Evolutionary conservation across 2,888 invertebrate species (phyloP), one percentile per base, ranked within the genome.

Genomic region (Caenorhabditis sp.): DNA sequence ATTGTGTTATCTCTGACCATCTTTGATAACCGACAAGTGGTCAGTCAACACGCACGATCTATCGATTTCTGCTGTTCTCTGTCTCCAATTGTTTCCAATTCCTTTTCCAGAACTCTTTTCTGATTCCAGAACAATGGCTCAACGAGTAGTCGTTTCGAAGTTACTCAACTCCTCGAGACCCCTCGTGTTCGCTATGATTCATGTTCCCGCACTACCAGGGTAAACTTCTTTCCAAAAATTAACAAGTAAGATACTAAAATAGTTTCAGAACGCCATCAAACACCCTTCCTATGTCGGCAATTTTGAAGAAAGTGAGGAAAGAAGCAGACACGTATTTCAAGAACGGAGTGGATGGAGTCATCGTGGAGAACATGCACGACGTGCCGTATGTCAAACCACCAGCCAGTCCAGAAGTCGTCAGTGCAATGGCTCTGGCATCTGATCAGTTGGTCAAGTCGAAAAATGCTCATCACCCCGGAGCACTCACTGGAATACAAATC

Each of bases 401-500:
- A 8, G 79, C 82, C 20, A 72, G 64, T 24, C 83, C 85, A 28
- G 85, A 85, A 65, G 72, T 85, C 11, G 60, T 80, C 8, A 80
- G 86, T 26, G 44, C 83, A 6, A 87, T 87, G 86, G 40, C 86
- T 0, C 22, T 85, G 47, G 86, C 84, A 0, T 87, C 76, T 24
- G 80, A 18, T 71, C 70, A 35, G 32, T 40, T 40, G 58, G 87
- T 50, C 37, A 71, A 58, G 53, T 85, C 44, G 32, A 91, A 22
- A 76, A 67, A 76, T 55, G 18, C 60, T 24, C 32, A 44, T 28
- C 67, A 76, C 53, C 67, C 76, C 2, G 76, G 60, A 53, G 76
- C 76, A 13, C 91, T 92, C 6, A 88, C 93, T 3, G 93, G 93
- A 18, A 89, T 93, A 3, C 92, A 95, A 94, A 93, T 96, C 74